These are phyloP conservation scores for Lithosia quadra DNA, from an alignment of 2,888 invertebrate genomes.

Conservation along the genomic window DNA sequence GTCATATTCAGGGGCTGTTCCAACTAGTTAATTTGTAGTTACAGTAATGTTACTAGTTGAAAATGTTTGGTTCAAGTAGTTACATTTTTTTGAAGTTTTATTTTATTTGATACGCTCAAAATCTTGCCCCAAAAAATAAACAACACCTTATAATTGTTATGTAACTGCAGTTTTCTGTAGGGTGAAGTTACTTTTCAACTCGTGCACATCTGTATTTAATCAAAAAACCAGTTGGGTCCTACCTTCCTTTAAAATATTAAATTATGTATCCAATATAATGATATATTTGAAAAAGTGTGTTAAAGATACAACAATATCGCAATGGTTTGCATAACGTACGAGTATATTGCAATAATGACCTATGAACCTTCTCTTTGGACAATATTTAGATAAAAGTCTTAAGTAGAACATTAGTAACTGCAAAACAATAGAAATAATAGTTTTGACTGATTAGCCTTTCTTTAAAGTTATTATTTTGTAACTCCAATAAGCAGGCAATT, in stretches of 20 bases:
- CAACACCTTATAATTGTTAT: neutral
- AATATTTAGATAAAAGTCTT: constrained; percentile 1
- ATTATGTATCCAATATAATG: neutral
- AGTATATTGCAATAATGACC: neutral
- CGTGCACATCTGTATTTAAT: neutral
- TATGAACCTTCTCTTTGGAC: neutral
- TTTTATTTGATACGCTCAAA: too few species aligned
- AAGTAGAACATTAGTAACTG: neutral
- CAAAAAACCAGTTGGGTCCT: neutral
- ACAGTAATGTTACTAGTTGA: too few species aligned
- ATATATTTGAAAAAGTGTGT: neutral
- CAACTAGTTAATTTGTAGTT: too few species aligned
- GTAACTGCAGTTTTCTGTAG: neutral
- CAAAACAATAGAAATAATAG: neutral
- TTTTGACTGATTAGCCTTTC: neutral
- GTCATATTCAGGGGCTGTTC: too few species aligned
- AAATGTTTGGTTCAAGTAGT: too few species aligned
- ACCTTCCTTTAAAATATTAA: constrained; percentile 3
- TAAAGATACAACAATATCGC: neutral
- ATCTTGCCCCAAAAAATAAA: neutral
- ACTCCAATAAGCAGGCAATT: neutral
- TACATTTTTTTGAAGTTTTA: too few species aligned
- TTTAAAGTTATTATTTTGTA: neutral
- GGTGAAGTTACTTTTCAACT: neutral
- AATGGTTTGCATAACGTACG: constrained; percentile 1